A percentile compares a stretch with the other conserved stretches of the same genome.
Conservation (phyloP, 2,888 invertebrate genomes). For the Sepiola atlantica region DNA sequence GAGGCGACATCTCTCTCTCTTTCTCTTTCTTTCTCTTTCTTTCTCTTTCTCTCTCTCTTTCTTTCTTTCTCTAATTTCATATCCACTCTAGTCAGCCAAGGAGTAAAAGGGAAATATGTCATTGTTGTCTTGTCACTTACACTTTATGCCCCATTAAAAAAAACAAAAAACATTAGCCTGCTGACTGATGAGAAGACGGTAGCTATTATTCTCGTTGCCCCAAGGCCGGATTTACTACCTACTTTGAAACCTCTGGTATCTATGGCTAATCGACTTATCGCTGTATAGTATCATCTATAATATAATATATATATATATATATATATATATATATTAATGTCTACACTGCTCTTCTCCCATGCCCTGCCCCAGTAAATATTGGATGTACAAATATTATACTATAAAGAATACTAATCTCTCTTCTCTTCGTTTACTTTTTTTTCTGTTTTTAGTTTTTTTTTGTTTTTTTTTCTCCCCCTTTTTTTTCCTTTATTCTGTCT, state of each 20-base stretch:
- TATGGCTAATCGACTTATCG: too few relatives aligned
- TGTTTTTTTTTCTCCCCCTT: not conserved
- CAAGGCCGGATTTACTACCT: too few relatives aligned
- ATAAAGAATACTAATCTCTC: not conserved
- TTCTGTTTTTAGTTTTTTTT: not conserved
- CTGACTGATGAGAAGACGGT: too few relatives aligned
- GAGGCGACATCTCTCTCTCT: not conserved
- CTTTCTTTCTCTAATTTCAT: too few relatives aligned
- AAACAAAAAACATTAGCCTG: not conserved
- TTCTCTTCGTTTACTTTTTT: not conserved
- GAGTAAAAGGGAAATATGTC: conserved; percentile 8
- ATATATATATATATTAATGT: too few relatives aligned
- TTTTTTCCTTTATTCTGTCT: not conserved
- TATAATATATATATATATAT: not conserved
- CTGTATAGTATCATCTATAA: not conserved
- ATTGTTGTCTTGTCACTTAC: conserved; percentile 32
- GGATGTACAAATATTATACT: not conserved
- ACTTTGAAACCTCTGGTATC: too few relatives aligned
- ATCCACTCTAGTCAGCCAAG: conserved; percentile 32
- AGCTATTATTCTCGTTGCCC: too few relatives aligned
- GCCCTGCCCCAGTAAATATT: conserved; percentile 10
- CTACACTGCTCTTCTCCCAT: not conserved
- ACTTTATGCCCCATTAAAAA: not conserved
- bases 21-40: too few relatives aligned
- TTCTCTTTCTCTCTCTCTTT: not conserved